A percentile compares a stretch with the other conserved stretches of the same genome.
Evolutionary conservation across 2,113 vertebrate genomes (phyloP).

Genomic region (Oncorhynchus kisutch): DNA sequence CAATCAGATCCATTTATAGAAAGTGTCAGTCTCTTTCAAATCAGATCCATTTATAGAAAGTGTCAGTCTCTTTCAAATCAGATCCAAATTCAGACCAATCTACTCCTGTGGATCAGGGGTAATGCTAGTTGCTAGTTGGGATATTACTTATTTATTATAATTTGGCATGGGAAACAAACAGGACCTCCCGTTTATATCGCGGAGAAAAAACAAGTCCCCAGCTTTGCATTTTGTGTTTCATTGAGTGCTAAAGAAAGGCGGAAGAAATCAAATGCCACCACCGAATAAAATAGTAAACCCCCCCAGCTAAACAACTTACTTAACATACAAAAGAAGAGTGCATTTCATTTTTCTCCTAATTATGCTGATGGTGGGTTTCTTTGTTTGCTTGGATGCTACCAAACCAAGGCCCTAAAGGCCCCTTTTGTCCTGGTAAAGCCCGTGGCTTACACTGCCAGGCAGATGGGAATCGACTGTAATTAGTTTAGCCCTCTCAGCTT

Average conservation of each 20-base stretch:
- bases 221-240: slow-evolving; percentile 45
- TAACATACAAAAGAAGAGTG: slow-evolving; percentile 59
- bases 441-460: slow-evolving; percentile 53
- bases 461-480: slow-evolving; percentile 64
- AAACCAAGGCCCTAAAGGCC: slow-evolving; percentile 57
- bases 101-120: neutral
- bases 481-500: too few species aligned
- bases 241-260: slow-evolving; percentile 41
- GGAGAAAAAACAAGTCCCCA: neutral
- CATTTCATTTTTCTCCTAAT: slow-evolving; percentile 72
- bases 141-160: slow-evolving; percentile 48
- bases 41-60: too few species aligned
- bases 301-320: slow-evolving; percentile 43
- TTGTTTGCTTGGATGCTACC: slow-evolving; percentile 58
- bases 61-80: neutral
- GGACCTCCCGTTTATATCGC: neutral
- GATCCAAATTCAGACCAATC: slow-evolving; percentile 20
- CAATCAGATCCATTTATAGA: too few species aligned
- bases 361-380: slow-evolving; percentile 71
- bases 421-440: slow-evolving; percentile 71
- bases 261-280: slow-evolving; percentile 38
- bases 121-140: slow-evolving; percentile 15
- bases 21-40: neutral
- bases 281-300: too few species aligned
- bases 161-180: slow-evolving; percentile 46